phyloP scores from a whole-genome alignment of 2,113 vertebrate species.

The Hippocampus mohnikei region DNA sequence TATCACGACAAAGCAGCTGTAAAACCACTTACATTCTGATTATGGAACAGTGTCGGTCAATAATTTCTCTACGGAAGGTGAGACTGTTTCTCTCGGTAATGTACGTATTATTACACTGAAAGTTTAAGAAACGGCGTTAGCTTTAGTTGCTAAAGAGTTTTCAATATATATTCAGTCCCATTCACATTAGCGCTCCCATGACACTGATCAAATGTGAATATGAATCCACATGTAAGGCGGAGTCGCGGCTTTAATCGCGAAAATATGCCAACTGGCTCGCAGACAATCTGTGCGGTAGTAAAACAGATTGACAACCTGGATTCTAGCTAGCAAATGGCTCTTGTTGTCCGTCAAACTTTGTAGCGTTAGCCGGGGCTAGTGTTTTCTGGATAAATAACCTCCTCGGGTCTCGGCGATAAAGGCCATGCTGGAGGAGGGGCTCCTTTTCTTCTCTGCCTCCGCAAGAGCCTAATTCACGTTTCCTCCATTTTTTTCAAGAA shows the following conservation, averaged over 20 bases:
- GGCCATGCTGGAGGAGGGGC: slow-evolving; percentile 4
- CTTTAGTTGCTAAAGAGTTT: slow-evolving; percentile 30
- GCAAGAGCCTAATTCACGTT: not conserved
- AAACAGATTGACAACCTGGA: slow-evolving; percentile 17
- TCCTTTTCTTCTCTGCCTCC: slow-evolving; percentile 23
- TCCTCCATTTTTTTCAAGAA: slow-evolving; percentile 11
- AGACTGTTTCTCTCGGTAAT: not conserved
- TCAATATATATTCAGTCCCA: slow-evolving; percentile 20
- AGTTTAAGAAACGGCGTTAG: slow-evolving; percentile 36
- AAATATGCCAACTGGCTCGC: not conserved
- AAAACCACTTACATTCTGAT: not conserved
- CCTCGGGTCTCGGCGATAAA: slow-evolving; percentile 12
- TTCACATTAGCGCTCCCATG: not conserved
- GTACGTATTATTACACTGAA: not conserved
- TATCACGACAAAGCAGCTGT: not conserved
- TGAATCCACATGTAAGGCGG: not conserved
- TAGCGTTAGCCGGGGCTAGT: slow-evolving; percentile 50
- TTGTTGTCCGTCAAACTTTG: slow-evolving; percentile 61
- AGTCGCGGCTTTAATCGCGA: not conserved
- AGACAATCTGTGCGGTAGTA: not conserved
- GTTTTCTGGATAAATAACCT: slow-evolving; percentile 34
- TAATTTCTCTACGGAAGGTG: not conserved
- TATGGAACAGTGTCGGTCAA: not conserved
- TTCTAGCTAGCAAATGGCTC: slow-evolving; percentile 27
- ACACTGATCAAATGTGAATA: not conserved